Conservation (phyloP, 2,113 vertebrate species). For the Spilogale gracilis region DNA sequence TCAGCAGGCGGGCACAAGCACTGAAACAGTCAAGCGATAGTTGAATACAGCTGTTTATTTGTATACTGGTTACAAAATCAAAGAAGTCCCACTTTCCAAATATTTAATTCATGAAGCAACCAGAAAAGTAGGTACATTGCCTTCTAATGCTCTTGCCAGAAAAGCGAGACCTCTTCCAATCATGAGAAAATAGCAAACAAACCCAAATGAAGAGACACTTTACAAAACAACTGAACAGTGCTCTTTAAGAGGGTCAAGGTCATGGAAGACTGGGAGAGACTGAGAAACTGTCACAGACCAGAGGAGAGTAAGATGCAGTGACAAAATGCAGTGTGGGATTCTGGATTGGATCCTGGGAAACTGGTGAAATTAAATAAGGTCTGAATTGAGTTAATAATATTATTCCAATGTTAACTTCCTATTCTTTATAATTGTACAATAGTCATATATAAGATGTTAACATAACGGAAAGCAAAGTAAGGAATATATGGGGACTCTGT, state of each 20-base stretch:
- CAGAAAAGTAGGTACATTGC: neutral
- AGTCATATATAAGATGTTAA: neutral
- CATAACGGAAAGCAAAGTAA: neutral
- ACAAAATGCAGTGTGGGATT: neutral
- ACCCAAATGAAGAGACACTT: neutral
- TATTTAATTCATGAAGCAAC: neutral
- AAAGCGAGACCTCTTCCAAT: neutral
- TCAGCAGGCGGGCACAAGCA: neutral
- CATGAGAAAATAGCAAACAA: neutral
- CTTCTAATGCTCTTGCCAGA: neutral
- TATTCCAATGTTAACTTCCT: neutral
- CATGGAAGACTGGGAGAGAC: neutral
- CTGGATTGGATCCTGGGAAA: neutral
- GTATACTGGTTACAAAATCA: neutral
- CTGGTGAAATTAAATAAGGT: too few relatives aligned
- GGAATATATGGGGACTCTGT: too few relatives aligned
- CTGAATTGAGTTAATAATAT: neutral
- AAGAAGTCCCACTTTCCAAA: neutral
- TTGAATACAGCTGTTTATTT: neutral
- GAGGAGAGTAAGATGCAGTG: neutral
- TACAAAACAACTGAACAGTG: neutral
- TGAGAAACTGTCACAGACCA: neutral
- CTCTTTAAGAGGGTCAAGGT: neutral
- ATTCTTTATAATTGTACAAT: neutral
- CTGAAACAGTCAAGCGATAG: neutral